These are phyloP conservation scores for Nebria brevicollis DNA, from an alignment of 2,888 invertebrate species.

Conservation along the genomic window DNA sequence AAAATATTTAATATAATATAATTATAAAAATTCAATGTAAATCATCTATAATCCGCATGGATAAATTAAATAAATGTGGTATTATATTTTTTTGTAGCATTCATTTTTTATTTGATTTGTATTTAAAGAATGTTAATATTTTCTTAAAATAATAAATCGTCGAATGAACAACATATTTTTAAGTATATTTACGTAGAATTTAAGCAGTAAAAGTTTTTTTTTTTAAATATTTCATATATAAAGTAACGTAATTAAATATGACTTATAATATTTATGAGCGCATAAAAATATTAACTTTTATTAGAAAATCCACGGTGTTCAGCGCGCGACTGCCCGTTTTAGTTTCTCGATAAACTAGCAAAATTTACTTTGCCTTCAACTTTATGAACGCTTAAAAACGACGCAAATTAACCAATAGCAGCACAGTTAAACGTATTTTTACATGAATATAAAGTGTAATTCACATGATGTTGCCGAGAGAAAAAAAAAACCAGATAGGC, in stretches of 20 bases:
- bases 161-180: background rate
- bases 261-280: background rate
- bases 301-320: constrained; percentile 10
- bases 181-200: too few relatives aligned
- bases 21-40: too few relatives aligned
- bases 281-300: constrained; percentile 27
- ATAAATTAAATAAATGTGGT: too few relatives aligned
- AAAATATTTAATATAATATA: too few relatives aligned
- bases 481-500: background rate
- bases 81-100: too few relatives aligned
- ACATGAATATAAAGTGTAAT: constrained; percentile 39
- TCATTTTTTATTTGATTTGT: background rate
- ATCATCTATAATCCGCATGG: too few relatives aligned
- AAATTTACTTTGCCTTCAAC: constrained; percentile 30
- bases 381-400: constrained; percentile 37
- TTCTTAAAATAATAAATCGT: background rate
- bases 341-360: constrained; percentile 34
- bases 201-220: background rate
- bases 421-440: constrained; percentile 38
- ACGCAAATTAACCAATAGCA: constrained; percentile 36
- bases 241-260: constrained; percentile 1
- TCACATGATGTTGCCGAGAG: constrained; percentile 35
- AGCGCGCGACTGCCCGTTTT: constrained; percentile 22
- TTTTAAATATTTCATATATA: background rate
- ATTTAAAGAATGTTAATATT: background rate